Evolutionary conservation across 1,140 invertebrate genomes (phyloP).

Genomic region (Pseudomyrmex cubaensis): DNA sequence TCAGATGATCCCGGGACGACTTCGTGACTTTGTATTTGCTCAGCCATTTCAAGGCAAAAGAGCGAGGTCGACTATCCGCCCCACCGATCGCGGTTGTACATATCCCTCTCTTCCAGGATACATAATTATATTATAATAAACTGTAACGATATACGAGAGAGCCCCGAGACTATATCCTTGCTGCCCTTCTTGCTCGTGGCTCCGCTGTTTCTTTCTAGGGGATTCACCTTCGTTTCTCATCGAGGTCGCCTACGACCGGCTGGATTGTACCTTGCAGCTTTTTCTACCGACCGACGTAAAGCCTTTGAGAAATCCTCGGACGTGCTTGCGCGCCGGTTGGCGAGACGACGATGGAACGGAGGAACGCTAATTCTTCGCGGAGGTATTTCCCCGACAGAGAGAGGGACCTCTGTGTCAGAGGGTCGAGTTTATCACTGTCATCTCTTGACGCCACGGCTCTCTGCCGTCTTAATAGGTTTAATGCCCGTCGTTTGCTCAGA

Average conservation of each 20-base stretch:
- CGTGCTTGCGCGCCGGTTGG: conserved; percentile 19
- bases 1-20: conserved; percentile 78
- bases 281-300: conserved; percentile 37
- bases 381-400: conserved; percentile 66
- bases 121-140: conserved; percentile 86
- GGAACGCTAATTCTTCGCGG: conserved; percentile 75
- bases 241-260: conserved; percentile 52
- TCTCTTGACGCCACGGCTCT: conserved; percentile 77
- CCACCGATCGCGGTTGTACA: conserved; percentile 71
- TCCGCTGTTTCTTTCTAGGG: conserved; percentile 19
- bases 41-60: conserved; percentile 74
- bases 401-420: conserved; percentile 76
- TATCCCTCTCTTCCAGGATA: conserved; percentile 77
- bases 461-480: conserved; percentile 80
- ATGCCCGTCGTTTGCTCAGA: conserved; percentile 75
- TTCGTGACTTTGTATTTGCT: conserved; percentile 85
- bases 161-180: conserved; percentile 19
- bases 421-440: conserved; percentile 81
- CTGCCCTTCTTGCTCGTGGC: conserved; percentile 63
- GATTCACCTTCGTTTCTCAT: conserved; percentile 22
- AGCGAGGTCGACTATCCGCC: conserved; percentile 70
- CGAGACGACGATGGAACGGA: conserved; percentile 59
- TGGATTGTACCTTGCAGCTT: conserved; percentile 40
- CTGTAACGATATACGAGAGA: conserved; percentile 81
- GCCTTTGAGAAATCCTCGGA: conserved; percentile 35